Evolutionary conservation across 1,140 invertebrate genomes (phyloP).

Genomic region (Berghia stephanieae): DNA sequence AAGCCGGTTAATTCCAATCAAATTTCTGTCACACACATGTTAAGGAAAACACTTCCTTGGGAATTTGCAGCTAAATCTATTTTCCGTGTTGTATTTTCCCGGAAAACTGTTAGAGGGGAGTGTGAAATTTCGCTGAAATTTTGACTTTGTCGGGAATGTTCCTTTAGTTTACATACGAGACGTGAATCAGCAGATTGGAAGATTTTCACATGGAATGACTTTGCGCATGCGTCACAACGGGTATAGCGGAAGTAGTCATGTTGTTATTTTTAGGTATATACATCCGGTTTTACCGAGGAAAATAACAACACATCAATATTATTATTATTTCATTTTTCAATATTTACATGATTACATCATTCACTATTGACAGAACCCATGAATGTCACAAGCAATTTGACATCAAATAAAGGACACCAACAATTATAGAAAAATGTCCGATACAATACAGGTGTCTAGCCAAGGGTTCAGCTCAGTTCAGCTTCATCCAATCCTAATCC

Average conservation of each 20-base stretch:
- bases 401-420: not conserved
- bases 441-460: too few species aligned
- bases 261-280: constrained; percentile 26
- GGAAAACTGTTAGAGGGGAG: constrained; percentile 11
- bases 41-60: not conserved
- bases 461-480: too few species aligned
- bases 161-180: constrained; percentile 25
- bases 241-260: constrained; percentile 29
- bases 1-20: not conserved
- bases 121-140: constrained; percentile 8
- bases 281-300: not conserved
- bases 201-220: constrained; percentile 43
- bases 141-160: constrained; percentile 29
- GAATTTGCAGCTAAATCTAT: constrained; percentile 23
- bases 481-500: too few species aligned
- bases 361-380: not conserved
- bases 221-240: constrained; percentile 38
- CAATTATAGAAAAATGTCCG: not conserved
- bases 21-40: not conserved
- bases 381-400: not conserved
- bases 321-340: not conserved
- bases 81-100: constrained; percentile 3
- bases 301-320: not conserved
- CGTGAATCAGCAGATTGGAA: constrained; percentile 55
- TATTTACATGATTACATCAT: not conserved